Evolutionary conservation across 2,888 invertebrate species (phyloP).

Genomic region (Drosophila falleni): DNA sequence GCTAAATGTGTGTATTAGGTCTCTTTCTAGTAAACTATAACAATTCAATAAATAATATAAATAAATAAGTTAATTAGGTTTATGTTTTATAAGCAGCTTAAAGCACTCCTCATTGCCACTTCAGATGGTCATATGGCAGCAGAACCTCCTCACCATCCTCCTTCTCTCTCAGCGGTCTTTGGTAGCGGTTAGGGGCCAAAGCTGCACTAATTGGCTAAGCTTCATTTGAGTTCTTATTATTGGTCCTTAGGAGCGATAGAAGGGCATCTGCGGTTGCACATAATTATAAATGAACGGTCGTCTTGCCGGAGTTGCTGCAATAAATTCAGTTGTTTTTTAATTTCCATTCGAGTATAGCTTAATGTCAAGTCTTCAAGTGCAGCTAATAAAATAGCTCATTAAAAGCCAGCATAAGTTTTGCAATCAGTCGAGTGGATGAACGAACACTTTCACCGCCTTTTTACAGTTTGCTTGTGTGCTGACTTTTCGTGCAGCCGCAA

Average conservation of each 20-base stretch:
- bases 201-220: conserved; percentile 62
- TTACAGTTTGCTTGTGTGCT: conserved; percentile 38
- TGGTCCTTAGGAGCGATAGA: conserved; percentile 65
- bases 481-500: conserved; percentile 48
- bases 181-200: conserved; percentile 57
- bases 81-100: conserved; percentile 50
- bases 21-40: conserved; percentile 51
- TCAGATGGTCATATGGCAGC: conserved; percentile 71
- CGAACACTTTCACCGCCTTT: conserved; percentile 19
- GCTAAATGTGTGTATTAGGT: conserved; percentile 72
- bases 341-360: not conserved
- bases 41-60: conserved; percentile 60
- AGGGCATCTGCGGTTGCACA: conserved; percentile 79
- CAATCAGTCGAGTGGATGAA: conserved; percentile 10
- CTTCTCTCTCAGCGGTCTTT: conserved; percentile 62
- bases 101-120: conserved; percentile 53
- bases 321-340: not conserved
- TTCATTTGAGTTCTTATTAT: conserved; percentile 19
- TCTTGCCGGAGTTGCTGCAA: conserved; percentile 70
- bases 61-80: conserved; percentile 48
- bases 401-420: conserved; percentile 14
- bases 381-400: conserved; percentile 22
- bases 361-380: conserved; percentile 14
- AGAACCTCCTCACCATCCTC: conserved; percentile 57
- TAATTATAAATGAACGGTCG: conserved; percentile 82